A percentile compares a stretch with the other conserved stretches of the same genome.
Conservation (phyloP, 2,888 invertebrate genomes). For the Siphlonurus alternatus region DNA sequence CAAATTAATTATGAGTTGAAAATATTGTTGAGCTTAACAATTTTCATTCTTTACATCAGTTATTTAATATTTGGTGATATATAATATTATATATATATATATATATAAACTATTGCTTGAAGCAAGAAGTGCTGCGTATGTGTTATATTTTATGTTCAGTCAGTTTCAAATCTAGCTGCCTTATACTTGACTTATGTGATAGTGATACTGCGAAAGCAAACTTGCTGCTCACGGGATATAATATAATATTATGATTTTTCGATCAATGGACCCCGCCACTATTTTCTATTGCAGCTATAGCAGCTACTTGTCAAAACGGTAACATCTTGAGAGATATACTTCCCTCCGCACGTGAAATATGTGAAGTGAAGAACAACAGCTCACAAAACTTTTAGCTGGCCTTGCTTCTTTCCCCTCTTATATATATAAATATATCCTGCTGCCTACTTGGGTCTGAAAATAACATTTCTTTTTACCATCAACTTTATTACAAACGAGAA, state of each 20-base stretch:
- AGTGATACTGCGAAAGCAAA: neutral
- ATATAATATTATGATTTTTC: neutral
- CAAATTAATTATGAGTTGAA: too few species aligned
- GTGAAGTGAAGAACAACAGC: neutral
- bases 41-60: too few species aligned
- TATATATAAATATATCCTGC: neutral
- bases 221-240: too few species aligned
- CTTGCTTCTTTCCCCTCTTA: neutral
- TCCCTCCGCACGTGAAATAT: neutral
- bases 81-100: too few species aligned
- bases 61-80: too few species aligned
- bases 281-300: neutral
- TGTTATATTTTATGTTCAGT: too few species aligned
- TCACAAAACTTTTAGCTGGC: neutral
- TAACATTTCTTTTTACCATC: neutral
- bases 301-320: neutral
- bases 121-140: too few species aligned
- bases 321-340: neutral
- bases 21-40: too few species aligned
- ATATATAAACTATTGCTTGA: too few species aligned
- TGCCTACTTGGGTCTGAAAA: neutral
- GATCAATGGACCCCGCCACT: neutral
- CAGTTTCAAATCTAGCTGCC: too few species aligned
- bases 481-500: neutral
- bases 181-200: neutral